Conservation (phyloP, 2,888 invertebrate species). For the Mesorhabditis sp. region DNA sequence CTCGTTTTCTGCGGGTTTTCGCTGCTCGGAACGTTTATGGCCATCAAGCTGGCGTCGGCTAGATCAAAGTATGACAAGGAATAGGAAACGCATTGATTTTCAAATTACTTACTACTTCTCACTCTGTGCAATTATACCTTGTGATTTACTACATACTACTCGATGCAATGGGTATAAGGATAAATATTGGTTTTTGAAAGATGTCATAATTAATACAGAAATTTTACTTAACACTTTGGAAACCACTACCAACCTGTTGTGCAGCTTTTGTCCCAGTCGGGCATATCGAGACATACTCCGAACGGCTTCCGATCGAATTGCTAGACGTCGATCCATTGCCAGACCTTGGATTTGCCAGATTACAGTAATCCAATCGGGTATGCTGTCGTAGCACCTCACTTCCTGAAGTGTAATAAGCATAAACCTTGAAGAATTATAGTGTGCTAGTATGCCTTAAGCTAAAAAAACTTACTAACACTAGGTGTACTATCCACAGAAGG, state of each 20-base stretch:
- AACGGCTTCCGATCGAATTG: not conserved
- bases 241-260: not conserved
- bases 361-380: not conserved
- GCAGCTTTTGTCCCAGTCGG: constrained; percentile 5
- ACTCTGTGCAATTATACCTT: not conserved
- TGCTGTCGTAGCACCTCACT: not conserved
- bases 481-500: not conserved
- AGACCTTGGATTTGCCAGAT: not conserved
- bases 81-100: not conserved
- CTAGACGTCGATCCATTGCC: not conserved
- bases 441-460: not conserved
- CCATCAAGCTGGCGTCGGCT: not conserved
- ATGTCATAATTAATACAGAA: too few relatives aligned
- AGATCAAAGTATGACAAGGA: not conserved
- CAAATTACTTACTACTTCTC: too few relatives aligned
- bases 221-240: too few relatives aligned
- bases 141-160: not conserved
- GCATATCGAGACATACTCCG: not conserved
- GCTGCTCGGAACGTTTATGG: not conserved
- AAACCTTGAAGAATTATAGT: not conserved
- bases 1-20: not conserved
- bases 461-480: not conserved
- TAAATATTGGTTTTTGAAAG: too few relatives aligned
- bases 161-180: not conserved
- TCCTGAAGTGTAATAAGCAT: not conserved